Evolutionary conservation across 2,113 vertebrate species (phyloP).

Genomic region (Alosa alosa): DNA sequence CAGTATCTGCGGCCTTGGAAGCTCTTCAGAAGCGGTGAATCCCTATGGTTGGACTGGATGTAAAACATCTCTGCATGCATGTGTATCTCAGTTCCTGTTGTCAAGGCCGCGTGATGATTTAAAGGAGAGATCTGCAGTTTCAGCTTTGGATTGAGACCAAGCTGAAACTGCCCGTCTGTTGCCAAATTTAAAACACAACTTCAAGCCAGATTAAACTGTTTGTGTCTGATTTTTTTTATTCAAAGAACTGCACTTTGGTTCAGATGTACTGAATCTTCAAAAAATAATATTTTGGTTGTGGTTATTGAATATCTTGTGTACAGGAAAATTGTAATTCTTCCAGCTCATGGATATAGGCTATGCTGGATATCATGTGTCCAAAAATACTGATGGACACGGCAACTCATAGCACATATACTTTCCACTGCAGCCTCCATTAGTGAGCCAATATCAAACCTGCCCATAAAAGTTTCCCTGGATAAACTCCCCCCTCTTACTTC

Average conservation of each 20-base stretch:
- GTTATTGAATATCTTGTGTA: not conserved
- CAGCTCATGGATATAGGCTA: not conserved
- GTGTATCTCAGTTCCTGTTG: slow-evolving; percentile 1
- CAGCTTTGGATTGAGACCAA: not conserved
- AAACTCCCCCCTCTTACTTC: not conserved
- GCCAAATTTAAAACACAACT: slow-evolving; percentile 1
- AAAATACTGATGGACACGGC: not conserved
- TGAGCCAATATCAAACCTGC: not conserved
- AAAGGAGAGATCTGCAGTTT: not conserved
- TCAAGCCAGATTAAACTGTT: not conserved
- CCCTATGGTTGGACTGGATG: not conserved
- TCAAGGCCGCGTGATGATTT: slow-evolving; percentile 5
- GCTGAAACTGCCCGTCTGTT: not conserved
- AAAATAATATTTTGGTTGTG: not conserved
- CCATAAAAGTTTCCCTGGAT: not conserved
- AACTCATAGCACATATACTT: not conserved
- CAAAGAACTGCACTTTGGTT: not conserved
- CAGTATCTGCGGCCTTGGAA: not conserved
- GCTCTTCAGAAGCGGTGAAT: not conserved
- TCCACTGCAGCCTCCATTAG: not conserved
- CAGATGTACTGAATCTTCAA: not conserved
- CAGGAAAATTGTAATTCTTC: not conserved
- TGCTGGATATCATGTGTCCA: not conserved
- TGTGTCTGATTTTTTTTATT: not conserved
- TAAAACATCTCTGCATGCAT: not conserved